A percentile compares a stretch with the other conserved stretches of the same genome.
Conservation (phyloP, 2,797 vertebrate genomes). For the Gadopsis bispinosus region DNA sequence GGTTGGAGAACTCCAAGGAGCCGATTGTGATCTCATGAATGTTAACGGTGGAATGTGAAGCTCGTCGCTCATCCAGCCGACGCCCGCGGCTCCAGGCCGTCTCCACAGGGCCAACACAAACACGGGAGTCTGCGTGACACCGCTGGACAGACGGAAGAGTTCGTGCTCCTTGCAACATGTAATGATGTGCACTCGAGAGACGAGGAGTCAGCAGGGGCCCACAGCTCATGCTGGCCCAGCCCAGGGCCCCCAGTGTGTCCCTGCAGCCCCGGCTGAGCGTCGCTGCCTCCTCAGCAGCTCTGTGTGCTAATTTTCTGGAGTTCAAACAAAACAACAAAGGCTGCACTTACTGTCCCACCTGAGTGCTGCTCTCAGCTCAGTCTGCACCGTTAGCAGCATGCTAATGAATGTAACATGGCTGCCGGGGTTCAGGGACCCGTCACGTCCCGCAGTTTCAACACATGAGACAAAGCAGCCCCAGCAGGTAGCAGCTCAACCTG, state of each 20-base stretch:
- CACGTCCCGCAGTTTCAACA: too few relatives aligned
- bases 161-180: too few relatives aligned
- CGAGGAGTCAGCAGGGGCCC: too few relatives aligned
- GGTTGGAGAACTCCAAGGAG: neutral
- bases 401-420: slow-evolving; percentile 7
- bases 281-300: neutral
- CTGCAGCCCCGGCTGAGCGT: neutral
- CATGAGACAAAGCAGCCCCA: too few relatives aligned
- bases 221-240: too few relatives aligned
- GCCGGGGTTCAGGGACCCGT: neutral
- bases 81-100: neutral
- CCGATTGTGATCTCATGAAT: slow-evolving; percentile 8
- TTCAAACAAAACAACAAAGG: slow-evolving; percentile 6
- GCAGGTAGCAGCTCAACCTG: neutral
- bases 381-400: neutral
- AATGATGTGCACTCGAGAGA: too few relatives aligned
- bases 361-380: neutral
- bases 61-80: slow-evolving; percentile 1
- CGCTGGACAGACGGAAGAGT: too few relatives aligned
- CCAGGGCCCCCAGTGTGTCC: neutral
- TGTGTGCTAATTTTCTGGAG: neutral
- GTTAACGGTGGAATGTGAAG: neutral
- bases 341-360: neutral
- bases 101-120: neutral
- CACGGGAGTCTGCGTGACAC: too few relatives aligned